Percentiles rank a stretch among this genome's conserved stretches.
phyloP scores from a whole-genome alignment of 2,797 vertebrate genomes.

The Hippoglossus hippoglossus region DNA sequence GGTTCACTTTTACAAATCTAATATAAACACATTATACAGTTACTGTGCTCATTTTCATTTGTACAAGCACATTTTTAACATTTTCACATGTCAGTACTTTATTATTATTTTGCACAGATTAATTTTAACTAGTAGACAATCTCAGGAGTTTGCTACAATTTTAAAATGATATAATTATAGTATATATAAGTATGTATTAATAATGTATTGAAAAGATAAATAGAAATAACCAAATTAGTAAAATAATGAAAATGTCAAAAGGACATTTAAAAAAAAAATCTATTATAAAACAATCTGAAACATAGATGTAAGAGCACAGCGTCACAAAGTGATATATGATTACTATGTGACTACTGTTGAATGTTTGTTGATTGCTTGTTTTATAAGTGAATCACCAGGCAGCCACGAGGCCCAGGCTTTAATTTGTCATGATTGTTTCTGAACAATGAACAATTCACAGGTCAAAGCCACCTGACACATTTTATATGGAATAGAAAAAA shows the following conservation, averaged over 20 bases:
- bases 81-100: not conserved
- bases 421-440: conserved; percentile 27
- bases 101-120: too few relatives aligned
- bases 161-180: too few relatives aligned
- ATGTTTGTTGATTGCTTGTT: conserved; percentile 30
- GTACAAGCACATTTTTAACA: conserved; percentile 13
- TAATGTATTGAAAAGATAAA: too few relatives aligned
- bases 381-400: conserved; percentile 19
- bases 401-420: not conserved
- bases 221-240: too few relatives aligned
- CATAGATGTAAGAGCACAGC: not conserved
- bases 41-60: conserved; percentile 34
- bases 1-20: not conserved
- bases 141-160: too few relatives aligned
- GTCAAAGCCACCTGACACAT: conserved; percentile 23
- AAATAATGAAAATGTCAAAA: not conserved
- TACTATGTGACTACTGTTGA: conserved; percentile 19
- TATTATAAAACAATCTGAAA: not conserved
- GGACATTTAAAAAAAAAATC: not conserved
- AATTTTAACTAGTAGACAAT: too few relatives aligned
- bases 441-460: conserved; percentile 30
- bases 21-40: conserved; percentile 33
- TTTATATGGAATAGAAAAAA: conserved; percentile 17
- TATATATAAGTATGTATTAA: too few relatives aligned
- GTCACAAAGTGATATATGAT: conserved; percentile 13